A percentile compares a stretch with the other conserved stretches of the same genome.
phyloP scores from a whole-genome alignment of 2,888 invertebrate genomes.

The Petrolisthes manimaculis region DNA sequence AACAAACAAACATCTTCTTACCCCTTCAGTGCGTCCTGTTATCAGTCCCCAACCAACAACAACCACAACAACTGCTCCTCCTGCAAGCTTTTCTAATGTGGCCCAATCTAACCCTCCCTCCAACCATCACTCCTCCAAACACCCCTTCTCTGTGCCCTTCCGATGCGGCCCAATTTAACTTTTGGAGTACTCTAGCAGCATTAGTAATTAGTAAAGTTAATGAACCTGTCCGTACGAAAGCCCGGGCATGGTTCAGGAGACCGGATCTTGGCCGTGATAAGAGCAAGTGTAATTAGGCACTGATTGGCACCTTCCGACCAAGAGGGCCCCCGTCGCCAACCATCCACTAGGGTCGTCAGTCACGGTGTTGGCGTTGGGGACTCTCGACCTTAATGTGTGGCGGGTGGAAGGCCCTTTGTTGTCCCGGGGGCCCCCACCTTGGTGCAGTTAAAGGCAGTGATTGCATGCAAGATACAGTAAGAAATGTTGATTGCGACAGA shows the following conservation, averaged over 20 bases:
- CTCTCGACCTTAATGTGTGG: conserved; percentile 34
- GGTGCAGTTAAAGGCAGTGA: conserved; percentile 59
- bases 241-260: conserved; percentile 55
- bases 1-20: too few relatives aligned
- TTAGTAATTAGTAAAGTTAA: conserved; percentile 61
- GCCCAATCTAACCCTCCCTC: too few relatives aligned
- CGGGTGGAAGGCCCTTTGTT: conserved; percentile 16
- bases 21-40: too few relatives aligned
- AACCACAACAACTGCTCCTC: too few relatives aligned
- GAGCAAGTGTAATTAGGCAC: conserved; percentile 62
- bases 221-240: conserved; percentile 61
- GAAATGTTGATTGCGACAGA: conserved; percentile 61
- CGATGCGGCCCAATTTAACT: conserved; percentile 58
- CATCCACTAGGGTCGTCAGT: conserved; percentile 45
- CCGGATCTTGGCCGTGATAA: conserved; percentile 58
- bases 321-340: conserved; percentile 40
- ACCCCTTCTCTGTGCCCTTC: too few relatives aligned
- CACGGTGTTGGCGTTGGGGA: conserved; percentile 16
- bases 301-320: conserved; percentile 57
- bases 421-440: conserved; percentile 51
- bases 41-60: too few relatives aligned
- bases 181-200: conserved; percentile 56
- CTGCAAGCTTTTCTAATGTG: too few relatives aligned
- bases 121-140: too few relatives aligned
- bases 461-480: conserved; percentile 62